Evolutionary conservation across 53 echinoderm and acorn worm genomes (phyloP).

Genomic region (Patiria pectinifera): DNA sequence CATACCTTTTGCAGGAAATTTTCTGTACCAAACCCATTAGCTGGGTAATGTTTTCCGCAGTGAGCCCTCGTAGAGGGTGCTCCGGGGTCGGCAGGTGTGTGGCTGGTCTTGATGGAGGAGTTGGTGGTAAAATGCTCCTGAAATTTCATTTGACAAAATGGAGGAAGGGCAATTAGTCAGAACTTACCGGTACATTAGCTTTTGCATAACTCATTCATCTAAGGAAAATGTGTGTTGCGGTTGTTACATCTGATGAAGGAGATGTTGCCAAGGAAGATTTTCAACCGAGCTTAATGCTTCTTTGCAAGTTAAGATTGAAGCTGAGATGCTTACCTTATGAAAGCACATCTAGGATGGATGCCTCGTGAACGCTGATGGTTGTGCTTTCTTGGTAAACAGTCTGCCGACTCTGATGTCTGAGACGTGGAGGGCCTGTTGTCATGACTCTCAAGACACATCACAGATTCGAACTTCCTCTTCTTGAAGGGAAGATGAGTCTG

Average conservation of each 20-base stretch:
- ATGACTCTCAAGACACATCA: not conserved
- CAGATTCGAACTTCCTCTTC: conserved; percentile 10
- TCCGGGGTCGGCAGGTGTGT: not conserved
- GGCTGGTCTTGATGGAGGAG: not conserved
- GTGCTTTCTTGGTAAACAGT: not conserved
- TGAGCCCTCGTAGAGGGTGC: not conserved
- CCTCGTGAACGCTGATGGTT: not conserved
- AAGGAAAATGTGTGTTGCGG: too few relatives aligned
- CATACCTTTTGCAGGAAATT: too few relatives aligned
- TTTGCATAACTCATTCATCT: too few relatives aligned
- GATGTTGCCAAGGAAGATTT: too few relatives aligned
- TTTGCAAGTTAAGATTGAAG: not conserved
- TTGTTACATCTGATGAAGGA: too few relatives aligned
- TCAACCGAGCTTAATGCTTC: too few relatives aligned
- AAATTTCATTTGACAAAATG: not conserved
- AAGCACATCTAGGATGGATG: conserved; percentile 14
- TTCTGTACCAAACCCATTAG: not conserved
- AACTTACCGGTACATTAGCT: too few relatives aligned
- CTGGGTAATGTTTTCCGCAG: not conserved
- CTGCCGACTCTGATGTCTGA: not conserved
- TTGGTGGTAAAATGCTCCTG: not conserved
- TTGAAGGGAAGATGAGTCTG: not conserved
- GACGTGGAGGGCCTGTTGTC: not conserved
- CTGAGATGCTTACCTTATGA: not conserved
- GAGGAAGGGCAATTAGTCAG: too few relatives aligned